phyloP scores from a whole-genome alignment of 2,113 vertebrate species.

The Pithys albifrons region DNA sequence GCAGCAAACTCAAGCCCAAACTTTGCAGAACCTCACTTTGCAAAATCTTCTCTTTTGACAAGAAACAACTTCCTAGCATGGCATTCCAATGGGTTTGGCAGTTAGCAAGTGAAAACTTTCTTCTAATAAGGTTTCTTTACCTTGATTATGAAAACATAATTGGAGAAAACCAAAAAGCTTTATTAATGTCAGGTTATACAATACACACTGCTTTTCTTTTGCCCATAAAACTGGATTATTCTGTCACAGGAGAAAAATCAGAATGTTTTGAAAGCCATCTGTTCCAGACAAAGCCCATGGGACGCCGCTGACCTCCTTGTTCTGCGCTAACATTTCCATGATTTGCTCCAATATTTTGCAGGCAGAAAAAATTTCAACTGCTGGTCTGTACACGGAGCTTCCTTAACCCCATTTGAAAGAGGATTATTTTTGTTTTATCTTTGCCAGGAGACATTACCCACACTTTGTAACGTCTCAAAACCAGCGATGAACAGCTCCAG shows the following conservation, averaged over 20 bases:
- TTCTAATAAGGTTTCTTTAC: background rate
- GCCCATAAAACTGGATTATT: background rate
- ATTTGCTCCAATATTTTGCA: background rate
- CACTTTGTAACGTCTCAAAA: background rate
- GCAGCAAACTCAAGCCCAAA: background rate
- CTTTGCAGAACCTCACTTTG: background rate
- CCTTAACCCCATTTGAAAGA: background rate
- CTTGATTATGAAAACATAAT: background rate
- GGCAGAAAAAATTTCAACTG: background rate
- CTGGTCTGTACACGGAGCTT: background rate
- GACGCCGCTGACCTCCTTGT: background rate
- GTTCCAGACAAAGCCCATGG: background rate
- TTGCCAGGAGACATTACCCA: background rate
- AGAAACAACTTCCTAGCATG: background rate
- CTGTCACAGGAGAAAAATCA: background rate
- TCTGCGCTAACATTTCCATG: background rate
- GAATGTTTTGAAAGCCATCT: background rate
- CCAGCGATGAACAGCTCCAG: background rate
- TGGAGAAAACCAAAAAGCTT: background rate
- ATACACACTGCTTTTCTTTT: background rate
- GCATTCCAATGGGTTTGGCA: background rate
- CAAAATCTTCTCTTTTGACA: background rate
- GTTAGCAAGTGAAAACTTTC: background rate
- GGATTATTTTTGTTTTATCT: background rate
- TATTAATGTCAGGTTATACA: background rate